Percentiles rank a stretch among this genome's conserved stretches.
phyloP scores from a whole-genome alignment of 2,888 invertebrate genomes.

The Dicranocentrus wangi region DNA sequence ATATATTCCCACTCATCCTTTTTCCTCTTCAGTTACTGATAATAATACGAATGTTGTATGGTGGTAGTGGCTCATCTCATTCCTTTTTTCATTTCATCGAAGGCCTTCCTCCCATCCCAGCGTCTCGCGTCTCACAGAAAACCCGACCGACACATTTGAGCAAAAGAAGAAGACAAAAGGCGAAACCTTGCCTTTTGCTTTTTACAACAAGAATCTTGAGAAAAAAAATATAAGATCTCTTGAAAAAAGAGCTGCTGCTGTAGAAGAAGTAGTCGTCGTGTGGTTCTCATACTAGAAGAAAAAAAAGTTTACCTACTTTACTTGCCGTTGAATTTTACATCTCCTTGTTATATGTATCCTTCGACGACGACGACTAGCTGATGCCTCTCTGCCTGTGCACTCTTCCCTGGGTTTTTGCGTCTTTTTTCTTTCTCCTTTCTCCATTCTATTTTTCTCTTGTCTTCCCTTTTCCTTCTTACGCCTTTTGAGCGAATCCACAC shows the following conservation, averaged over 20 bases:
- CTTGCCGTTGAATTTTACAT: conserved; percentile 40
- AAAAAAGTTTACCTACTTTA: conserved; percentile 51
- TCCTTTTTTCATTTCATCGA: conserved; percentile 47
- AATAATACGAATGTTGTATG: conserved; percentile 26
- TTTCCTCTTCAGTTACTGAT: conserved; percentile 8
- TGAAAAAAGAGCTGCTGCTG: conserved; percentile 23
- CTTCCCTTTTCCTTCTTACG: conserved; percentile 1
- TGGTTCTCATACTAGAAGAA: conserved; percentile 16
- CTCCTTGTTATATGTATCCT: conserved; percentile 6
- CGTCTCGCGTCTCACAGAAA: conserved; percentile 7
- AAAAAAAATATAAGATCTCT: conserved; percentile 39
- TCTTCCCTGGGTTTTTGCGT: conserved; percentile 51
- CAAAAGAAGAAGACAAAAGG: conserved; percentile 7
- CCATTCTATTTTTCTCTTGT: conserved; percentile 30
- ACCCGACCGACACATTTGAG: conserved; percentile 12
- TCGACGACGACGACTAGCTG: background rate
- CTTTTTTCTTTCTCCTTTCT: conserved; percentile 57
- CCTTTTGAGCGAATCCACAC: background rate
- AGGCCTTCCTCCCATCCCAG: conserved; percentile 34
- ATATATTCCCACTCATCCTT: conserved; percentile 19
- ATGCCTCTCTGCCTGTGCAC: background rate
- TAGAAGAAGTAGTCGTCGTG: background rate
- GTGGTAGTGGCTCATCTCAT: conserved; percentile 43
- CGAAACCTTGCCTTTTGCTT: conserved; percentile 24
- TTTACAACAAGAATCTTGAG: background rate